These are phyloP conservation scores for Villa cingulata DNA, from an alignment of 2,888 invertebrate species.

Conservation along the genomic window DNA sequence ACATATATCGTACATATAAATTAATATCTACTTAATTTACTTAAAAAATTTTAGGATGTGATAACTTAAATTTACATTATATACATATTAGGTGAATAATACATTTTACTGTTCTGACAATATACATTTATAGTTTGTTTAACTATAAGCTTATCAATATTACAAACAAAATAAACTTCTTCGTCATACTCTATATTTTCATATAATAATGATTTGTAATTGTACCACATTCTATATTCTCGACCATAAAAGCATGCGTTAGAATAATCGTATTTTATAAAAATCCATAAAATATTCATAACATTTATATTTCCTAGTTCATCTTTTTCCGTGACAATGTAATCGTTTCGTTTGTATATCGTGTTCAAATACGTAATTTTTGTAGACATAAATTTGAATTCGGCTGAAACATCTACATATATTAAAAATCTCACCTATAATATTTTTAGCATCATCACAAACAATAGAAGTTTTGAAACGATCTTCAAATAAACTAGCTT, in stretches of 20 bases:
- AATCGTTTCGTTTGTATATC: background rate
- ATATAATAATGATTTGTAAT: background rate
- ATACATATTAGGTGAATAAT: background rate
- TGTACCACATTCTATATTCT: background rate
- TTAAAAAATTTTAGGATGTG: too few species aligned
- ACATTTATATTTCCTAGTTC: background rate
- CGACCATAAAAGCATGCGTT: background rate
- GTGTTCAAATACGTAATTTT: background rate
- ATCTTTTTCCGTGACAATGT: background rate
- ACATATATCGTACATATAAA: too few species aligned
- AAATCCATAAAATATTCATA: background rate
- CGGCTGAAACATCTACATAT: background rate
- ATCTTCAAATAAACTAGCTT: slow-evolving; percentile 1
- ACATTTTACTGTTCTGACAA: too few species aligned
- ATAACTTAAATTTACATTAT: too few species aligned
- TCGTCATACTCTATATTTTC: background rate
- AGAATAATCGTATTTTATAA: background rate
- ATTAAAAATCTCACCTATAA: background rate
- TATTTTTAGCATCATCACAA: background rate
- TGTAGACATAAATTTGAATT: background rate
- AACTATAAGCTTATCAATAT: slow-evolving; percentile 1
- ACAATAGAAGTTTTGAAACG: background rate
- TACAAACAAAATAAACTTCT: background rate
- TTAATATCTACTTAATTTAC: too few species aligned
- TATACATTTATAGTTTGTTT: background rate